Base-by-base conservation (phyloP, 2,113 vertebrate species). In the Salvelinus sp. region DNA sequence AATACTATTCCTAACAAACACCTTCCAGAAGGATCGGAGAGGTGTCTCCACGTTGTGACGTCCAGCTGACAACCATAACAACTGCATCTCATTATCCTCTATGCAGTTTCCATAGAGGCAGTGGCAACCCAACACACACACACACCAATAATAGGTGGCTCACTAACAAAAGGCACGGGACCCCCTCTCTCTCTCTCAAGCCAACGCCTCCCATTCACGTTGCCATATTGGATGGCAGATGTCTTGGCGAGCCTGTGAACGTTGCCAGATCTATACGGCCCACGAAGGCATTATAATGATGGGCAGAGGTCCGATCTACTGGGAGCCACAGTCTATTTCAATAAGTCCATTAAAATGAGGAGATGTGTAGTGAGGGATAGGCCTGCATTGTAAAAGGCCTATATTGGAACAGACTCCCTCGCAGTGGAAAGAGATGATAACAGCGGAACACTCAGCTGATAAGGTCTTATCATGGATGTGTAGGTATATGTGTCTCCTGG, bases 21-120 rank as follows among this genome's bases (percentile, higher is more conserved):
- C 13, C 81, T 73, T 69, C 69, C 77, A 81, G 79, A 88, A 18
- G 84, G 80, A 81, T 79, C 77, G 73, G 76, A 76, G 69, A 25
- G 3, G 71, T 81, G 79, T 58, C 79, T 85, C 85, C 85, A 47
- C 54, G 25, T 81, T 0, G 70, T 77, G 87, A 83, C 87, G 84
- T 78, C 76, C 73, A 73, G 85, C 85, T 86, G 85, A 88, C 88
- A 85, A 77, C 76, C 85, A 88, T 90, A 91, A 89, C 88, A 88
- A 91, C 90, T 88, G 87, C 87, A 89, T 89, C 89, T 92, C 87
- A 90, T 91, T 90, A 91, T 90, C 83, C 82, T 76, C 68, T 75
- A 82, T 75, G 79, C 78, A 70, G 81, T 85, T 85, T 86, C 82
- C 77, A 70, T n/a, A 27, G 73, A 83, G 84, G 85, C 87, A 81